A percentile compares a stretch with the other conserved stretches of the same genome.
These are phyloP conservation scores for Amblyjoppa proteus DNA, from an alignment of 2,888 invertebrate genomes.

Conservation along the genomic window DNA sequence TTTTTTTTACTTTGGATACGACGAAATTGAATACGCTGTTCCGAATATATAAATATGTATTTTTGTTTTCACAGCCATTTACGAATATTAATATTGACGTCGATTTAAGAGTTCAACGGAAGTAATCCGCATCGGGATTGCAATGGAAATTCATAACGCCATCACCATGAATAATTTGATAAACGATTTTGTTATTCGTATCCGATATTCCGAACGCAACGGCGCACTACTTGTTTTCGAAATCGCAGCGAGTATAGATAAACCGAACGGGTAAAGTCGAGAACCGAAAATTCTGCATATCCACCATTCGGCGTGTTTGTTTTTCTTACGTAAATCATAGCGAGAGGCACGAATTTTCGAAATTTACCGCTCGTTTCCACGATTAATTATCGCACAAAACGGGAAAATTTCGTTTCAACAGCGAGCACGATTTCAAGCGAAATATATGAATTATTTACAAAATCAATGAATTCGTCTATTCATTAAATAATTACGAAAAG, in stretches of 20 bases:
- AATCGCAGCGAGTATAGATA: conserved; percentile 8
- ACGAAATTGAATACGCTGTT: not conserved
- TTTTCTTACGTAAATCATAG: conserved; percentile 17
- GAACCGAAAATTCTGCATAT: conserved; percentile 28
- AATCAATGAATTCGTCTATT: not conserved
- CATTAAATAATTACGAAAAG: conserved; percentile 5
- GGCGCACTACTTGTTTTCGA: conserved; percentile 15
- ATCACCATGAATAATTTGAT: conserved; percentile 77
- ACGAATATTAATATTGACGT: conserved; percentile 14
- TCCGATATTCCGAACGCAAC: not conserved
- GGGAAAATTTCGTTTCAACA: not conserved
- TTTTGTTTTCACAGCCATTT: not conserved
- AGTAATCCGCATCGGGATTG: conserved; percentile 78
- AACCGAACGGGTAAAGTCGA: conserved; percentile 1
- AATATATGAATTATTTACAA: conserved; percentile 27
- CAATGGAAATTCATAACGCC: conserved; percentile 69
- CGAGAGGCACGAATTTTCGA: not conserved
- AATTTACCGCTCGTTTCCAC: conserved; percentile 8
- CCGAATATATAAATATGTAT: not conserved
- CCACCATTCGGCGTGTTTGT: conserved; percentile 24
- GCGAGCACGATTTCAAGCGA: not conserved
- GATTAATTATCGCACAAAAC: conserved; percentile 6
- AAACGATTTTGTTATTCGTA: conserved; percentile 38
- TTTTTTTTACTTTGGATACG: not conserved
- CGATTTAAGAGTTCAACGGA: not conserved